A percentile compares a stretch with the other conserved stretches of the same genome.
phyloP scores from a whole-genome alignment of 2,797 vertebrate species.

The Nannoperca obscura region DNA sequence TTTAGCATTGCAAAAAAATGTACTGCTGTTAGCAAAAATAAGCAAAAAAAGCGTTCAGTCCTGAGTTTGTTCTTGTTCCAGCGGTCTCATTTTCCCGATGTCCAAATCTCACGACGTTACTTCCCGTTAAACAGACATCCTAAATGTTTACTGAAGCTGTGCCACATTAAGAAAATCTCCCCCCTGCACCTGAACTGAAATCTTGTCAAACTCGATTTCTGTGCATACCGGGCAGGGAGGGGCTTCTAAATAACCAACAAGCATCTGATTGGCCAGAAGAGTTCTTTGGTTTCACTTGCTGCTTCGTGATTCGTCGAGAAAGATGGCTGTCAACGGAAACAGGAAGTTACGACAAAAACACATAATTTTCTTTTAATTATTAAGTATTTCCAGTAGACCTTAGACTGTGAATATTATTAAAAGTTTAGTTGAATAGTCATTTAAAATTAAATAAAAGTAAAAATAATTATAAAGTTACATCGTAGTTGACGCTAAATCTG shows the following conservation, averaged over 20 bases:
- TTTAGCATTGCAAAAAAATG: conserved; percentile 21
- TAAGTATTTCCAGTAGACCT: not conserved
- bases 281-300: not conserved
- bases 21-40: not conserved
- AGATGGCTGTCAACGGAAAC: not conserved
- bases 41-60: not conserved
- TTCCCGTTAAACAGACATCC: not conserved
- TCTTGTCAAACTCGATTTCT: conserved; percentile 16
- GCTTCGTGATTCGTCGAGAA: conserved; percentile 60
- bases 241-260: not conserved
- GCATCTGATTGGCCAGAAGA: conserved; percentile 55
- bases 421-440: not conserved
- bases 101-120: not conserved
- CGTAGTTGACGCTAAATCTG: not conserved
- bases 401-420: accelerated
- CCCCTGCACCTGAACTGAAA: not conserved
- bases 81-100: not conserved
- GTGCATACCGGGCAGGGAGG: conserved; percentile 23
- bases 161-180: accelerated
- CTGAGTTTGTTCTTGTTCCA: not conserved
- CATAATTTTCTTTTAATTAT: not conserved
- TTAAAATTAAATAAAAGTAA: not conserved
- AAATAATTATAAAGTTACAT: not conserved
- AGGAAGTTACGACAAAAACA: conserved; percentile 26
- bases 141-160: not conserved